phyloP scores from a whole-genome alignment of 1,140 invertebrate genomes.

The Belonocnema kinseyi region DNA sequence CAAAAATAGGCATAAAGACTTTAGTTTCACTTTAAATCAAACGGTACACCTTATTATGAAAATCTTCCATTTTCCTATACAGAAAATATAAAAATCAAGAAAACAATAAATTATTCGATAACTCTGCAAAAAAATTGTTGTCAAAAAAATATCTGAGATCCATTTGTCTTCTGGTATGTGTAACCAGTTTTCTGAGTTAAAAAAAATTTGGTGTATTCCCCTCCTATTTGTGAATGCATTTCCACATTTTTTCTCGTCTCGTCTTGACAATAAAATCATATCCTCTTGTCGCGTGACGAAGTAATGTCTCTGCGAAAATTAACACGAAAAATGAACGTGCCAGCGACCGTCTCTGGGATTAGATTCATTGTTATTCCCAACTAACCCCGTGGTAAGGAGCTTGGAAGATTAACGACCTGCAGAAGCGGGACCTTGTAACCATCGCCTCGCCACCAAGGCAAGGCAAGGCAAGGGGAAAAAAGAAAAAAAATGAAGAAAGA shows the following conservation, averaged over 20 bases:
- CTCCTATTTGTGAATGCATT: conserved; percentile 4
- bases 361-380: conserved; percentile 65
- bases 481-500: conserved; percentile 17
- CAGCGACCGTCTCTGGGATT: conserved; percentile 60
- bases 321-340: conserved; percentile 65
- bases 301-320: conserved; percentile 39
- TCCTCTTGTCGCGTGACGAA: conserved; percentile 35
- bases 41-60: too few species aligned
- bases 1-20: too few species aligned
- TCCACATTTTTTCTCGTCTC: conserved; percentile 27
- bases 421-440: conserved; percentile 42
- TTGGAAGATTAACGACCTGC: conserved; percentile 63
- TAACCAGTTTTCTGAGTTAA: too few species aligned
- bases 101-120: too few species aligned
- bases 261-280: conserved; percentile 42
- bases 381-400: conserved; percentile 49
- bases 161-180: too few species aligned
- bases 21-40: too few species aligned
- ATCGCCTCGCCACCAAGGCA: conserved; percentile 53
- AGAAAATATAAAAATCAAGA: too few species aligned
- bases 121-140: too few species aligned
- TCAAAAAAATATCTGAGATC: too few species aligned
- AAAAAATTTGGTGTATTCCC: too few species aligned
- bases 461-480: conserved; percentile 44
- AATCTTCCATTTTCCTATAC: too few species aligned